Evolutionary conservation across 2,113 vertebrate genomes (phyloP).

Genomic region (Hippoglossus stenolepis): DNA sequence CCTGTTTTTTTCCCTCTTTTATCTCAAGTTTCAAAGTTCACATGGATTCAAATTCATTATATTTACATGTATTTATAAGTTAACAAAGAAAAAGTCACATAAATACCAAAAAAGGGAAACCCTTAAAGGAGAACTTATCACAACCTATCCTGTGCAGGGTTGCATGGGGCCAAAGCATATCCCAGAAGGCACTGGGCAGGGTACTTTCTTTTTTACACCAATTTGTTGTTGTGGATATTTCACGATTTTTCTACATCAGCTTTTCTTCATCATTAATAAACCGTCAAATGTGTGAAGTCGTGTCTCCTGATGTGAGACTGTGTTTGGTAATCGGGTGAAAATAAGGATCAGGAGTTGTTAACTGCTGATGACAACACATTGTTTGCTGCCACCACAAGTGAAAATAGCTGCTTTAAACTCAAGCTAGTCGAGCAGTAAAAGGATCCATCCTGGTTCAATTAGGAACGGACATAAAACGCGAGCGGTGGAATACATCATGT

Average conservation of each 20-base stretch:
- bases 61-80: too few relatives aligned
- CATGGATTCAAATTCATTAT: too few relatives aligned
- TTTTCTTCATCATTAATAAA: background rate
- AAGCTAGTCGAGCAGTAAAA: conserved; percentile 17
- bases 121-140: too few relatives aligned
- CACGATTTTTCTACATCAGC: background rate
- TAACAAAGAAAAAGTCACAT: too few relatives aligned
- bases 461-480: conserved; percentile 53
- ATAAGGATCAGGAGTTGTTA: background rate
- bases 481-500: conserved; percentile 27
- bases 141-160: too few relatives aligned
- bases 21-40: too few relatives aligned
- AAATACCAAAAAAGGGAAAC: too few relatives aligned
- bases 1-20: too few relatives aligned
- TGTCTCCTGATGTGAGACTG: background rate
- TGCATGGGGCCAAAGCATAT: too few relatives aligned
- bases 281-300: background rate
- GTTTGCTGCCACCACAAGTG: conserved; percentile 23
- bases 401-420: conserved; percentile 34
- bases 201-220: too few relatives aligned
- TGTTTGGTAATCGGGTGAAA: background rate
- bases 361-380: conserved; percentile 15
- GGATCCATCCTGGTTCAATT: conserved; percentile 18
- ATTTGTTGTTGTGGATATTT: background rate
- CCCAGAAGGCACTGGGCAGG: background rate